Base-by-base conservation (phyloP, 2,888 invertebrate genomes). In the Pollenia angustigena region DNA sequence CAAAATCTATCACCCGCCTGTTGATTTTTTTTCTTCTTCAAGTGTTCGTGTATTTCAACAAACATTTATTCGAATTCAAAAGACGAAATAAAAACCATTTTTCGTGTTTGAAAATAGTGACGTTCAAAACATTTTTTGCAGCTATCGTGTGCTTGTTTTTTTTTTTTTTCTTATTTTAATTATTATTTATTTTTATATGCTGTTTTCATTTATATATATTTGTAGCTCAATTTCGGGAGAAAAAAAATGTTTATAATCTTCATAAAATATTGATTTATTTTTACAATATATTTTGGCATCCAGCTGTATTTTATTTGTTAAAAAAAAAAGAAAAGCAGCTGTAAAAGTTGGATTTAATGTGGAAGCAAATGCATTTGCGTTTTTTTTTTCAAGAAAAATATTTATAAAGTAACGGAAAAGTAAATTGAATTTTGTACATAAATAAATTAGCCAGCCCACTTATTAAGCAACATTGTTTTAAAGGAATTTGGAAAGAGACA, bases 1-100 rank as follows among this genome's bases (percentile, higher is more conserved):
- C 78, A 48, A 81, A 85, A 78, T 81, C 81, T 81, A 81, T 81
- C 68, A 75, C 18, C 69, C 72, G 85, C 68, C 78, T 81, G 76
- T 68, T 81, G 81, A 72, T 78, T 56, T 78, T 68, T 81, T 68
- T 56, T 76, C 52, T 56, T 76, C 52, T n/a, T 50, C 8, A 4
- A 8, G 16, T 14, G 40, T 42, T 40, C 40, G 23, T 52, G 46
- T 54, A 64, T 74, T 81, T 64, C 54, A 68, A 56, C 50, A 81
- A 74, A 72, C 18, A 74, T 52, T 64, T 68, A 54, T 81, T 18
- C 32, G 3, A 75, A 52, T 23, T 42, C 32, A 40, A 52, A 1
- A 50, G n/a, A 42, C 32, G 12, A 68, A 46, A 54, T 23, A 23
- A 12, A 8, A 64, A 11, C n/a, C 6, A 42, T 69, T n/a, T 52